Evolutionary conservation across 2,113 vertebrate species (phyloP), one percentile per base, ranked within the genome.

Genomic region (Catagonus wagneri): DNA sequence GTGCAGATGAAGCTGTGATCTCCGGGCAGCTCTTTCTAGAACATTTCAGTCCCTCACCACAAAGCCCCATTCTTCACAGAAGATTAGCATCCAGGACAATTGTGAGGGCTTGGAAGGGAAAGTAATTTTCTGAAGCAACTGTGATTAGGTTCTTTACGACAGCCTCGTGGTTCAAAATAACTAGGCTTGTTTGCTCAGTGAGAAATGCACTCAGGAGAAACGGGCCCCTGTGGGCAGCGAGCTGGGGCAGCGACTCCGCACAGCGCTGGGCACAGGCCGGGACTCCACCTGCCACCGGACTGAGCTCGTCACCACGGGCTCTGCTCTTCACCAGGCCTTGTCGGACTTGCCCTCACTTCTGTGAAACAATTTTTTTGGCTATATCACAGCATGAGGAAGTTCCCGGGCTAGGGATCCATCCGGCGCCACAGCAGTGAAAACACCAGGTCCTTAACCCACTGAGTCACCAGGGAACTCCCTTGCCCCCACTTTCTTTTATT

Each of bases 141-240:
- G 61, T 63, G 78, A 44, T 44, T 44, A 93, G 63, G 92, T 52
- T 90, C 23, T 60, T 72, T 80, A 69, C 85, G 87, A 68, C 50
- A 60, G 89, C 60, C 83, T 94, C 3, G 0, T 39, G 87, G 68
- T 95, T 94, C 91, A 95, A 97, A 97, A 96, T 96, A 96, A 92
- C 54, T 83, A 44, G 66, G 72, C 34, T 88, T 94, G 58, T 88
- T 84, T 83, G 60, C 66, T 88, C 19, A 2, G 36, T 72, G 86
- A 90, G 83, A 76, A 81, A 54, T 29, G 36, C 36, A 1, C 86
- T 89, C 66, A 27, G 39, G 19, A 44, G 89, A 58, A 65, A 25
- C 52, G 39, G 89, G n/a, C 58, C 44, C 34, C 12, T 0, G 32
- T 89, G 78, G 44, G 22, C 61, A 58, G 85, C 68, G n/a, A 20